Percentiles rank a stretch among this genome's conserved stretches.
These are phyloP conservation scores for Seriola aureovittata DNA, from an alignment of 2,113 vertebrate genomes.

Conservation along the genomic window DNA sequence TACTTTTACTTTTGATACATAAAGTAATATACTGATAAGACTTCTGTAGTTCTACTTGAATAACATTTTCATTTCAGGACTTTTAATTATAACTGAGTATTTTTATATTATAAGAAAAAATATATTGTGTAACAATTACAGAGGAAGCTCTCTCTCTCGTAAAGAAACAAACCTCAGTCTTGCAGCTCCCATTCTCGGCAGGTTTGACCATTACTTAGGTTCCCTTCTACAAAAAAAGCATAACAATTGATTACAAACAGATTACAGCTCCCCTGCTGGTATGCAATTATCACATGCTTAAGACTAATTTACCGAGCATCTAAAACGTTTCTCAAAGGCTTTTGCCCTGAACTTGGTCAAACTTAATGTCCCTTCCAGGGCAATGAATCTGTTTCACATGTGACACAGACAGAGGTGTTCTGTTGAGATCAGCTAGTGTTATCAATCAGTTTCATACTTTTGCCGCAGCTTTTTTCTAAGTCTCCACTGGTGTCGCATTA, in stretches of 20 bases:
- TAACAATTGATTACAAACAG: slow-evolving; percentile 3
- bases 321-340: neutral
- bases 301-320: neutral
- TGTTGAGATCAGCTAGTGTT: neutral
- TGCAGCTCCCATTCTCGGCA: slow-evolving; percentile 94
- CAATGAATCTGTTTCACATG: slow-evolving; percentile 22
- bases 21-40: neutral
- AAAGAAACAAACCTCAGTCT: slow-evolving; percentile 91
- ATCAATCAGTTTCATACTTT: slow-evolving; percentile 83
- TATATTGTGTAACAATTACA: neutral
- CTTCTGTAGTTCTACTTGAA: neutral
- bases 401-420: neutral
- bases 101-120: neutral
- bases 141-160: neutral
- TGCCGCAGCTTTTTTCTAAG: slow-evolving; percentile 92
- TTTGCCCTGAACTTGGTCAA: neutral
- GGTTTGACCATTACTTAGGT: slow-evolving; percentile 92
- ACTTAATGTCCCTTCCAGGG: neutral
- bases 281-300: neutral
- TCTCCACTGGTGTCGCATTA: slow-evolving; percentile 87
- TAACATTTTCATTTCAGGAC: neutral
- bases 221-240: slow-evolving; percentile 83
- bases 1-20: no score
- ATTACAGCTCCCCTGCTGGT: neutral
- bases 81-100: neutral